Base-by-base conservation (phyloP, 2,888 invertebrate species). In the Ophraella communa region DNA sequence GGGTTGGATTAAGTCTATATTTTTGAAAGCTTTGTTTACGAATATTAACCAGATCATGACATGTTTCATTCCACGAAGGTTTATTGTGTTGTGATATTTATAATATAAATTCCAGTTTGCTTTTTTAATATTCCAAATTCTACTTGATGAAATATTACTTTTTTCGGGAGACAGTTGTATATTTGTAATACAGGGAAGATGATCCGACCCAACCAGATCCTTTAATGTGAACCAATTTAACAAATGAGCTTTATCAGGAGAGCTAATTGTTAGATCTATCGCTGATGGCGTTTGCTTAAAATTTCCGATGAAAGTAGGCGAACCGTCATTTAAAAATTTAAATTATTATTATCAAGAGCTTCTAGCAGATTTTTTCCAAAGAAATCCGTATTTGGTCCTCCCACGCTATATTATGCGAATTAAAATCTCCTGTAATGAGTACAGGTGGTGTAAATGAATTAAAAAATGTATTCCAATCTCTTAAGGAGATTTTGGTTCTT, bases 391-490 rank as follows among this genome's bases (percentile, higher is more conserved):
- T 49, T 49, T 7, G 49, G 49, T 11, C 49, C 21, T n/a, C 23
- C 49, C 49, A 49, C 23, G 49, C 49, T 11, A 49, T 49, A 49
- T 49, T 4, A 11, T 49, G 49, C 2, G 49, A n/a, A n/a, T n/a
- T n/a, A n/a, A n/a, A n/a, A n/a, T n/a, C n/a, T n/a, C n/a, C n/a
- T n/a, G n/a, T n/a, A 11, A 49, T 11, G 2, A 49, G 20, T 21
- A 23, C 21, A 10, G 49, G 49, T 8, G 49, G 23, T 11, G 21
- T 49, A 23, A 11, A 11, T 21, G 49, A 49, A 7, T 7, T 10
- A 49, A 21, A 23, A 23, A 11, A 11, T 23, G 23, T 20, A 24
- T 23, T 23, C 30, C 30, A 30, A 7, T 30, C 5, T 5, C 10
- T 30, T 30, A 30, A 7, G 5, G 30, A 30, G 10, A 30, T 30